These are phyloP conservation scores for Aphidius gifuensis DNA, from an alignment of 1,140 invertebrate species.

Conservation along the genomic window DNA sequence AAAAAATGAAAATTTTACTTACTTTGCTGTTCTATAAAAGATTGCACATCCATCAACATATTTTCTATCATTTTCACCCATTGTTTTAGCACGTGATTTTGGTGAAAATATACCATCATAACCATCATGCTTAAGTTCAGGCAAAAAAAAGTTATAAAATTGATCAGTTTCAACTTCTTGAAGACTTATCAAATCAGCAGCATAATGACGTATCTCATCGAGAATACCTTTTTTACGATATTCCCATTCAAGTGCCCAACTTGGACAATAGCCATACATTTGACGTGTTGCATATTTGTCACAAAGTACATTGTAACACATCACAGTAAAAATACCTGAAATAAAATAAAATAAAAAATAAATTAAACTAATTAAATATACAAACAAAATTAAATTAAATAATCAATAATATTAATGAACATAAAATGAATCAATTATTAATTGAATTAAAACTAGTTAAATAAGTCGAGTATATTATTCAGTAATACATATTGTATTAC, in stretches of 20 bases:
- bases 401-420: not conserved
- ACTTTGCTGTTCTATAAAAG: slow-evolving; percentile 94
- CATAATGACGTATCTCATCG: slow-evolving; percentile 92
- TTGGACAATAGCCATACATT: slow-evolving; percentile 97
- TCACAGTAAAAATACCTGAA: slow-evolving; percentile 93
- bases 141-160: slow-evolving; percentile 95
- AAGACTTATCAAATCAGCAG: slow-evolving; percentile 97
- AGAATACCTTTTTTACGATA: slow-evolving; percentile 98
- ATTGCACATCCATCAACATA: slow-evolving; percentile 99
- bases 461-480: too few species aligned
- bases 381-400: not conserved
- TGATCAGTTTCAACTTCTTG: slow-evolving; percentile 99
- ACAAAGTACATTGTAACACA: slow-evolving; percentile 99
- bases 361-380: not conserved
- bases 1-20: slow-evolving; percentile 49
- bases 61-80: slow-evolving; percentile 94
- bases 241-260: slow-evolving; percentile 97
- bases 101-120: slow-evolving; percentile 99
- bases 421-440: too few species aligned
- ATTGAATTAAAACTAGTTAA: too few species aligned
- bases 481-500: too few species aligned
- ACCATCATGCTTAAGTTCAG: slow-evolving; percentile 87
- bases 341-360: slow-evolving; percentile 27
- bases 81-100: slow-evolving; percentile 97
- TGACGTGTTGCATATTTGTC: slow-evolving; percentile 97